Evolutionary conservation across 2,888 invertebrate species (phyloP).

Genomic region (Xestoiulus laeticollis): DNA sequence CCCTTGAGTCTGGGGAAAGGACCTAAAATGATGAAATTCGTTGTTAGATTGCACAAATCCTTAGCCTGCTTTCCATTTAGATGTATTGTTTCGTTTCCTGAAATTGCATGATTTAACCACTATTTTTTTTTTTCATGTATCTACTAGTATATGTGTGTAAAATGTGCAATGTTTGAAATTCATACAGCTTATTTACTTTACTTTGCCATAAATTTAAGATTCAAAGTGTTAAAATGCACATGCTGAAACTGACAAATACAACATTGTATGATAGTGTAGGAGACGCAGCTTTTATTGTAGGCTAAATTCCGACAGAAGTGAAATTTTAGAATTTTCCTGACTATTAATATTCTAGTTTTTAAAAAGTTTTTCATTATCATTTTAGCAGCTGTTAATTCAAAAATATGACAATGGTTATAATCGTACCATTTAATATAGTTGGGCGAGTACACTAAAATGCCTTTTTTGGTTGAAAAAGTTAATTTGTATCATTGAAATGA

Average conservation of each 20-base stretch:
- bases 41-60: not conserved
- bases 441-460: too few relatives aligned
- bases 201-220: not conserved
- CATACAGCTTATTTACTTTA: not conserved
- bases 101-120: not conserved
- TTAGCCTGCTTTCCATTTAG: not conserved
- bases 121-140: not conserved
- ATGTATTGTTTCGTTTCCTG: not conserved
- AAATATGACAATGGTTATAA: too few relatives aligned
- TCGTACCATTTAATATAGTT: too few relatives aligned
- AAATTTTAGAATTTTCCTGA: too few relatives aligned
- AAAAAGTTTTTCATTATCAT: too few relatives aligned
- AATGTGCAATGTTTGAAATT: not conserved
- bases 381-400: too few relatives aligned
- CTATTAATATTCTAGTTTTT: too few relatives aligned
- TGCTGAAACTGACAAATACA: not conserved
- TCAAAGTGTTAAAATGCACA: not conserved
- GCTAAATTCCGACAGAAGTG: too few relatives aligned
- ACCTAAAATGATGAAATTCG: not conserved
- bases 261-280: too few relatives aligned
- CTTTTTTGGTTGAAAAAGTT: too few relatives aligned
- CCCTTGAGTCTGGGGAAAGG: not conserved
- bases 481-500: too few relatives aligned
- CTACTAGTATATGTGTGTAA: not conserved
- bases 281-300: too few relatives aligned